A percentile compares a stretch with the other conserved stretches of the same genome.
phyloP scores from a whole-genome alignment of 2,888 invertebrate species.

The Willowsia nigromaculata region DNA sequence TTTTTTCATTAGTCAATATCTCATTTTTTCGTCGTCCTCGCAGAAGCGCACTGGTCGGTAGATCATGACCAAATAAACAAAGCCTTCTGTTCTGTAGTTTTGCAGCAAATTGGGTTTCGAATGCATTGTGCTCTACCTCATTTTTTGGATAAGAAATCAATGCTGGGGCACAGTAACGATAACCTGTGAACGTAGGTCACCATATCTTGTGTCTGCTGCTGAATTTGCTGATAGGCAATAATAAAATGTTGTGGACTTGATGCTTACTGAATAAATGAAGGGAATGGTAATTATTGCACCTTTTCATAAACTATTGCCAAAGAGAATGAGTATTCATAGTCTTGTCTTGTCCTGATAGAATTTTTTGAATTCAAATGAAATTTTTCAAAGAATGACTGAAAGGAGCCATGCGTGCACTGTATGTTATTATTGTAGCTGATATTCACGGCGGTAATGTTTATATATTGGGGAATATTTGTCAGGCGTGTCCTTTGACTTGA shows the following conservation, averaged over 20 bases:
- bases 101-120: no score
- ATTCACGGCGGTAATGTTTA: not conserved
- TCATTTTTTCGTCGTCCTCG: not conserved
- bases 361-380: constrained; percentile 9
- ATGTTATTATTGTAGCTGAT: not conserved
- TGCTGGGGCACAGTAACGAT: not conserved
- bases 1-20: not conserved
- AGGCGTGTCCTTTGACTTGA: constrained; percentile 65
- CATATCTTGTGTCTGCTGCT: not conserved
- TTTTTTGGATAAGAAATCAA: not conserved
- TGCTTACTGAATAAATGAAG: not conserved
- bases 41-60: not conserved
- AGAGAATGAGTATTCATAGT: constrained; percentile 4
- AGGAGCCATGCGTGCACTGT: not conserved
- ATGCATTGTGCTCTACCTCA: not conserved
- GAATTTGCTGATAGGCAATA: not conserved
- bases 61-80: not conserved
- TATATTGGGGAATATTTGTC: constrained; percentile 8
- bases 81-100: not conserved
- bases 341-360: not conserved
- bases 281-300: not conserved
- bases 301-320: not conserved
- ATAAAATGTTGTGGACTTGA: not conserved
- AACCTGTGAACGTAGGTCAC: constrained; percentile 20
- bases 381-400: not conserved